phyloP scores from a whole-genome alignment of 2,888 invertebrate genomes.

The Cosmia pyralina region DNA sequence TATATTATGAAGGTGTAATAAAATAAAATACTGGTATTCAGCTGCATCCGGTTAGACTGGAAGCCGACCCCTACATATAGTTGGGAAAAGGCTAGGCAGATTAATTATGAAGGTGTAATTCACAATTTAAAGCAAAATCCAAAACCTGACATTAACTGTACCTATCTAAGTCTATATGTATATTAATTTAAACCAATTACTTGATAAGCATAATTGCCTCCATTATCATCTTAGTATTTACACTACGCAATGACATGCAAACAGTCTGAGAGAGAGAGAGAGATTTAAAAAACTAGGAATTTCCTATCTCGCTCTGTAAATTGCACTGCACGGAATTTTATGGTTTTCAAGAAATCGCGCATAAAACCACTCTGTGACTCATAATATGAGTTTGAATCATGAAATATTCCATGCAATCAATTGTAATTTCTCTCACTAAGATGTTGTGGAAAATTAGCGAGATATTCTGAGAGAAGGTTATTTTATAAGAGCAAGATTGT shows the following conservation, averaged over 20 bases:
- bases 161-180: constrained; percentile 16
- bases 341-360: constrained; percentile 39
- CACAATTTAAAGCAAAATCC: constrained; percentile 20
- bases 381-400: constrained; percentile 40
- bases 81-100: too few relatives aligned
- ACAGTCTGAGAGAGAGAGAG: constrained; percentile 17
- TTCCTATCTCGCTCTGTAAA: constrained; percentile 30
- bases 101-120: constrained; percentile 1
- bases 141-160: constrained; percentile 29
- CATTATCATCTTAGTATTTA: constrained; percentile 44
- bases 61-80: too few relatives aligned
- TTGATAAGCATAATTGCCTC: constrained; percentile 54
- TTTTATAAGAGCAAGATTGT: too few relatives aligned
- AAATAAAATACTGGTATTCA: too few relatives aligned
- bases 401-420: constrained; percentile 45
- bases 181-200: constrained; percentile 46
- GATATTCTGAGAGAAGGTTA: not conserved
- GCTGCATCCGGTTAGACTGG: too few relatives aligned
- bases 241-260: constrained; percentile 39
- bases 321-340: constrained; percentile 15
- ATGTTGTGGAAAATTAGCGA: constrained; percentile 26
- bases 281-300: constrained; percentile 21
- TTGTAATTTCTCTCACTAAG: constrained; percentile 24
- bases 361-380: constrained; percentile 39
- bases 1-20: not conserved